Evolutionary conservation across 2,797 vertebrate species (phyloP).

Genomic region (Poeciliopsis paucimaculata): DNA sequence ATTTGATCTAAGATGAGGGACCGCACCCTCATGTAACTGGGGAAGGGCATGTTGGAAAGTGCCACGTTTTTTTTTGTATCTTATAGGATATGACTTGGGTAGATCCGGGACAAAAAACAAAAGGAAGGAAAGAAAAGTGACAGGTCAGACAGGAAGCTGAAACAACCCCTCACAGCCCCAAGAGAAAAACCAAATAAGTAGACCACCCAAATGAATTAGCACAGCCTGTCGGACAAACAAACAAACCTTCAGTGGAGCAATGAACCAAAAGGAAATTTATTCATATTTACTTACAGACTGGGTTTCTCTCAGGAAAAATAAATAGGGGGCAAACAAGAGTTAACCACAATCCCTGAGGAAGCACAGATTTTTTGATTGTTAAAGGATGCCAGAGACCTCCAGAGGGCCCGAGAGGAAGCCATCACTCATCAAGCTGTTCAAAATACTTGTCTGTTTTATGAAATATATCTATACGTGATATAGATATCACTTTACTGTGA

Average conservation of each 20-base stretch:
- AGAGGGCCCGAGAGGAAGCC: slow-evolving; percentile 53
- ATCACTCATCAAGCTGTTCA: slow-evolving; percentile 44
- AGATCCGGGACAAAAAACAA: slow-evolving; percentile 37
- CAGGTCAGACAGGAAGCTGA: slow-evolving; percentile 56
- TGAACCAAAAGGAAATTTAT: slow-evolving; percentile 31
- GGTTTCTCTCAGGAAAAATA: slow-evolving; percentile 20
- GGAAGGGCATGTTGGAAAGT: slow-evolving; percentile 23
- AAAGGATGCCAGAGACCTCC: slow-evolving; percentile 13
- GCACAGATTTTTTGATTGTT: slow-evolving; percentile 6
- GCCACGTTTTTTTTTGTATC: slow-evolving; percentile 24
- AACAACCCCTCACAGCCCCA: slow-evolving; percentile 49
- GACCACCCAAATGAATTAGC: slow-evolving; percentile 38
- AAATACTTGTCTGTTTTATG: slow-evolving; percentile 25
- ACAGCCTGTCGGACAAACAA: slow-evolving; percentile 6
- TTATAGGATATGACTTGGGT: slow-evolving; percentile 27
- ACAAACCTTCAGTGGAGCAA: slow-evolving; percentile 1
- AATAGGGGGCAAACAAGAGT: slow-evolving; percentile 22
- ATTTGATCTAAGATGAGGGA: slow-evolving; percentile 30
- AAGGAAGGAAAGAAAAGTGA: slow-evolving; percentile 57
- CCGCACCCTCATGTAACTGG: slow-evolving; percentile 35
- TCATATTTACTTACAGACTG: slow-evolving; percentile 35
- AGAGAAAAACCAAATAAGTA: slow-evolving; percentile 26
- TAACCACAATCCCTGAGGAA: slow-evolving; percentile 24
- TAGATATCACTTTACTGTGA: background rate
- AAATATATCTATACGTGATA: slow-evolving; percentile 17